phyloP scores from a whole-genome alignment of 1,140 invertebrate genomes.

The Lamellibrachia luymesi region DNA sequence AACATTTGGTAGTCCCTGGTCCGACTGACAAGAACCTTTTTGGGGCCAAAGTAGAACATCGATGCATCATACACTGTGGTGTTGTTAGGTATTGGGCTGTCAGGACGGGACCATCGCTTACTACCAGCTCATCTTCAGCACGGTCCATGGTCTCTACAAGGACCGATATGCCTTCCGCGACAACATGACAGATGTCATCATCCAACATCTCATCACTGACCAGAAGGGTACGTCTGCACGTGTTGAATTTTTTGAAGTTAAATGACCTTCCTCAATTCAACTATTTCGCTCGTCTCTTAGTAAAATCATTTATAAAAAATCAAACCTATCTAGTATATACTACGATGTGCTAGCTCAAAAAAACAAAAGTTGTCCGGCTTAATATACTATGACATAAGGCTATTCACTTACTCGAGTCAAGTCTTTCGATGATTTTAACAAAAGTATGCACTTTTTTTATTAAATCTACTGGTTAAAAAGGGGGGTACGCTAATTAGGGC shows the following conservation, averaged over 20 bases:
- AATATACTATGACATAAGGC: no score
- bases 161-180: slow-evolving; percentile 93
- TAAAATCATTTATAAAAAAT: not conserved
- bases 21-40: no score
- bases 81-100: slow-evolving; percentile 78
- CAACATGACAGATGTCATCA: slow-evolving; percentile 98
- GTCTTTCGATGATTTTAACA: no score
- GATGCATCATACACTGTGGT: not conserved
- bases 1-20: no score
- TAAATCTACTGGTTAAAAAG: no score
- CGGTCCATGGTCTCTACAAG: slow-evolving; percentile 89
- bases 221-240: slow-evolving; percentile 68
- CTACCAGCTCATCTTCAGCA: slow-evolving; percentile 88
- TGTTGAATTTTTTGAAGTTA: not conserved
- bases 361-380: no score
- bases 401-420: no score
- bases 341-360: no score
- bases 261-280: not conserved
- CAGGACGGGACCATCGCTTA: slow-evolving; percentile 93
- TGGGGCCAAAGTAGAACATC: no score
- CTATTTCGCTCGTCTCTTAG: slow-evolving; percentile 6
- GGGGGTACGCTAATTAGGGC: no score
- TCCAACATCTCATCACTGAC: slow-evolving; percentile 92
- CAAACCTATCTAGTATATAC: no score
- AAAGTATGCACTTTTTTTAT: no score